phyloP scores from a whole-genome alignment of 2,113 vertebrate species.

The Noturus placidus region DNA sequence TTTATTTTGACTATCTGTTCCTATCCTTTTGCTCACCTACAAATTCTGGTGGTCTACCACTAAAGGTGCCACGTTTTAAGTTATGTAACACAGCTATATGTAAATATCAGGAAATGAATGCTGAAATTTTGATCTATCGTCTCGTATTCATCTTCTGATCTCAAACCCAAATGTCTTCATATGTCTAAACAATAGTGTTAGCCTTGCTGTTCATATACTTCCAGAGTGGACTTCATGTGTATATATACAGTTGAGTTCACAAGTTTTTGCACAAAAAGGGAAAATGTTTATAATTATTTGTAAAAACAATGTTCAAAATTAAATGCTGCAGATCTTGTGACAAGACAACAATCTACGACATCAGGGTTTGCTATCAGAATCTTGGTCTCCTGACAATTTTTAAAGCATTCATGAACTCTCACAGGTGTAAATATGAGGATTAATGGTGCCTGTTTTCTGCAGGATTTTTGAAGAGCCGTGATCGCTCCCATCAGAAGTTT shows the following conservation, averaged over 20 bases:
- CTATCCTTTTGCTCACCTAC: too few relatives aligned
- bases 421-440: background rate
- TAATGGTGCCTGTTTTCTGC: slow-evolving; percentile 10
- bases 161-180: too few relatives aligned
- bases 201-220: too few relatives aligned
- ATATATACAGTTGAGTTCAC: background rate
- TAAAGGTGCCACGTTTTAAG: too few relatives aligned
- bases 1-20: too few relatives aligned
- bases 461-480: slow-evolving; percentile 96
- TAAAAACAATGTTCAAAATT: background rate
- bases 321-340: background rate
- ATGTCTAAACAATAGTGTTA: too few relatives aligned
- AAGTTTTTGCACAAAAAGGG: background rate
- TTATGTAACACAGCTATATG: too few relatives aligned
- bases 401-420: background rate
- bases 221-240: background rate
- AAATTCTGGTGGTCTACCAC: too few relatives aligned
- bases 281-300: background rate
- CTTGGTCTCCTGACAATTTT: background rate
- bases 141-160: too few relatives aligned
- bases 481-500: slow-evolving; percentile 97
- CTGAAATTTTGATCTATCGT: too few relatives aligned
- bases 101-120: too few relatives aligned
- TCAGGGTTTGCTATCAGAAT: background rate
- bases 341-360: background rate